These are phyloP conservation scores for Drosophila sucinea DNA, from an alignment of 1,140 invertebrate genomes.

Conservation along the genomic window DNA sequence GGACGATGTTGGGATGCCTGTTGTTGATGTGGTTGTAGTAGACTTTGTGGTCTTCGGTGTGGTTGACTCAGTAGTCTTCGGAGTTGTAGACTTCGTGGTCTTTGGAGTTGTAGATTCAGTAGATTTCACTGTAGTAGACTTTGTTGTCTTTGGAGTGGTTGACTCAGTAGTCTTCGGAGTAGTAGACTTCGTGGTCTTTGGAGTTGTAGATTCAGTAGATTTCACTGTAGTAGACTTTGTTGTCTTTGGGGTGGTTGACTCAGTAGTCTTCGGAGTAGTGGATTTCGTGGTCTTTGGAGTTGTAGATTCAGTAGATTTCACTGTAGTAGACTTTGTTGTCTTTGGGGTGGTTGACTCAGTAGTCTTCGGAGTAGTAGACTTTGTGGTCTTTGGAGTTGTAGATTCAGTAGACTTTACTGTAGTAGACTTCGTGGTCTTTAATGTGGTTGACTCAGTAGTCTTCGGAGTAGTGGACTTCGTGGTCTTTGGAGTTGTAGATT, in stretches of 20 bases:
- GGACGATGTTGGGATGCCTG: neutral
- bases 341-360: neutral
- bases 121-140: neutral
- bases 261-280: neutral
- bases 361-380: neutral
- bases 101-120: neutral
- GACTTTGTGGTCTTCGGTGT: constrained; percentile 1
- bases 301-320: neutral
- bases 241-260: neutral
- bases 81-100: neutral
- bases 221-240: neutral
- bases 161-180: neutral
- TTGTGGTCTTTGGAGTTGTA: constrained; percentile 4
- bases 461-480: neutral
- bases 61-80: neutral
- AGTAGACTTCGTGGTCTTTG: neutral
- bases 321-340: neutral
- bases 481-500: neutral
- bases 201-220: neutral
- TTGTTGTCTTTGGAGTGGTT: neutral
- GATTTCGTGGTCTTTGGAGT: neutral
- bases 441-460: constrained; percentile 3
- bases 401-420: neutral
- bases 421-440: neutral
- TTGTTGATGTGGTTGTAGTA: neutral